Evolutionary conservation across 2,113 vertebrate species (phyloP), one percentile per base, ranked within the genome.

Genomic region (Pyxicephalus adspersus): DNA sequence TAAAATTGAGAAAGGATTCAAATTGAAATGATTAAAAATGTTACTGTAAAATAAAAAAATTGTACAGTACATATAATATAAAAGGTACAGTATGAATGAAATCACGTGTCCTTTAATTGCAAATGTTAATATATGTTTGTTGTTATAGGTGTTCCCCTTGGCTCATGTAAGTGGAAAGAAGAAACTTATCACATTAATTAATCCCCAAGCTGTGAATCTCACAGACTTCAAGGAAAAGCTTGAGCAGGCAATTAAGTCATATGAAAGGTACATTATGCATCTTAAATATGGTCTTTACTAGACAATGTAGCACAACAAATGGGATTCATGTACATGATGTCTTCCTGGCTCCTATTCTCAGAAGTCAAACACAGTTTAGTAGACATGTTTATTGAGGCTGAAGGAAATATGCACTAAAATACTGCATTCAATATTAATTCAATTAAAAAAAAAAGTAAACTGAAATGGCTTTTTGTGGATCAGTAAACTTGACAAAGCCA

Each of bases 171-270:
- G 85, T 86, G 87, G 4, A 0, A 63, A 84, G 84, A 88, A 88
- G 85, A 90, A 89, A 72, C 64, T 0, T 76, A 87, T 91, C 83
- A 87, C 87, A 2, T 80, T 93, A 61, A 84, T 94, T 87, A 95
- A 94, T 86, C 93, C 93, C 83, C 88, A 89, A 50, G 91, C 91
- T 80, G 84, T 92, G 87, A 90, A 94, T 84, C 88, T 95, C 77
- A 86, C 87, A 70, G 82, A 80, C 67, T 95, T 94, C 86, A 94
- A 90, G 84, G 77, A 87, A 83, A 94, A 90, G 60, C 87, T 95
- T 79, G 83, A 90, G 28, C 83, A 89, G 79, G 91, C 90, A 76
- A 86, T 95, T 84, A 88, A 86, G 78, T 87, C 81, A 58, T 95
- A 92, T 83, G 87, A 94, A 88, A 94, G 88, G 94, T 91, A 86